Percentiles rank a stretch among this genome's conserved stretches.
phyloP scores from a whole-genome alignment of 2,888 invertebrate genomes.

The Laspeyria flexula region DNA sequence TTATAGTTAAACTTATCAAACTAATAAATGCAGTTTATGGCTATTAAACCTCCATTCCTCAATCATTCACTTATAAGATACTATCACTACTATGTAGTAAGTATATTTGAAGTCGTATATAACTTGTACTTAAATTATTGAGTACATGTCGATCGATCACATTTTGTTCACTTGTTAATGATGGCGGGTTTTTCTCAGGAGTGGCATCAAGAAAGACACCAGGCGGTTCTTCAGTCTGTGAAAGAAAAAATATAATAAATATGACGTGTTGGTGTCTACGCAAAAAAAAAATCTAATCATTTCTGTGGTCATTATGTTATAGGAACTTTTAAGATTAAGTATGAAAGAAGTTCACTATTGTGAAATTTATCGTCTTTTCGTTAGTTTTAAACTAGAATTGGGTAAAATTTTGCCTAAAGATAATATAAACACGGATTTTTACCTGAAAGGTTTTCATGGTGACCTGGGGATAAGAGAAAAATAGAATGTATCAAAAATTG shows the following conservation, averaged over 20 bases:
- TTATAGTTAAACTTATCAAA: conserved; percentile 54
- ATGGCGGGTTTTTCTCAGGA: conserved; percentile 76
- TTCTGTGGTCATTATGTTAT: too few species aligned
- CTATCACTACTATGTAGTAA: conserved; percentile 8
- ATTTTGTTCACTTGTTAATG: conserved; percentile 49
- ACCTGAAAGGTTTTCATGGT: conserved; percentile 35
- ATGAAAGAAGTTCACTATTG: too few species aligned
- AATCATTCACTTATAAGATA: conserved; percentile 11
- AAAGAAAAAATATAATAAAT: conserved; percentile 42
- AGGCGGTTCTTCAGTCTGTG: conserved; percentile 83
- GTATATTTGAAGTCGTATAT: conserved; percentile 15
- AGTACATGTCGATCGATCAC: conserved; percentile 24
- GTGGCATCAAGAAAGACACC: conserved; percentile 81
- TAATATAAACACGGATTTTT: conserved; percentile 16
- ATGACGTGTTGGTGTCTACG: neutral
- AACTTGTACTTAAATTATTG: conserved; percentile 7
- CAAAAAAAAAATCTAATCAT: too few species aligned
- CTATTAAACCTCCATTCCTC: conserved; percentile 29
- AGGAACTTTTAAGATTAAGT: too few species aligned
- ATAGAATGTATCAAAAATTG: conserved; percentile 20
- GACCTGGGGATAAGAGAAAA: conserved; percentile 43
- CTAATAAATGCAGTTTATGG: conserved; percentile 76
- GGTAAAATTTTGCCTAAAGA: neutral
- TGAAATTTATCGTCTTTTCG: too few species aligned
- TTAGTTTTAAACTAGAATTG: neutral